These are phyloP conservation scores for Rhizoglyphus robini DNA, from an alignment of 1,140 invertebrate species.

Conservation along the genomic window DNA sequence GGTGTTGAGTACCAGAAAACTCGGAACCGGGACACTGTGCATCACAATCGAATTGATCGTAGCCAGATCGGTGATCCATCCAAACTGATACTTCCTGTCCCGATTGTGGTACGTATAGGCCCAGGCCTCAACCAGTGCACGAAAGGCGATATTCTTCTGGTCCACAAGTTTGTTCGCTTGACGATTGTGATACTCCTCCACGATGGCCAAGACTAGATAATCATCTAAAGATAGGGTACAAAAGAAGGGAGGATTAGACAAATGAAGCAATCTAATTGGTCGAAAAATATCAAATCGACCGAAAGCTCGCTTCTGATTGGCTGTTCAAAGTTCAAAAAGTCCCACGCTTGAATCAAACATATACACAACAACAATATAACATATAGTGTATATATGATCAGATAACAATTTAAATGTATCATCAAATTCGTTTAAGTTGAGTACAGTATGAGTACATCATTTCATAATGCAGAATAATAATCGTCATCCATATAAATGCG, in stretches of 20 bases:
- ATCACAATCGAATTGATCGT: conserved; percentile 81
- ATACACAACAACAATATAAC: too few species aligned
- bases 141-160: conserved; percentile 39
- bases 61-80: conserved; percentile 66
- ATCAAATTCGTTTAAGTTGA: neutral
- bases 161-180: neutral
- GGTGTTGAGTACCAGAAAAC: conserved; percentile 74
- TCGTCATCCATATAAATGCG: neutral
- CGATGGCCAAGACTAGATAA: conserved; percentile 16
- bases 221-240: neutral
- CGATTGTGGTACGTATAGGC: conserved; percentile 53
- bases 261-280: neutral
- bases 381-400: too few species aligned
- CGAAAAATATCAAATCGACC: neutral
- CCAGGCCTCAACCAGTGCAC: conserved; percentile 66
- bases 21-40: conserved; percentile 56
- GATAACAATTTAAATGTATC: neutral
- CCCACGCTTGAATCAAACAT: too few species aligned
- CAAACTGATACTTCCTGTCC: conserved; percentile 82
- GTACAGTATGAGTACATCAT: conserved; percentile 7
- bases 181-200: conserved; percentile 20
- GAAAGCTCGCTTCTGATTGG: neutral
- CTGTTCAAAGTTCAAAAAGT: too few species aligned
- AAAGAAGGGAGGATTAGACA: neutral
- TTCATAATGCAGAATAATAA: neutral